Percentiles rank a stretch among this genome's conserved stretches.
These are phyloP conservation scores for Danio rerio DNA, from an alignment of 2,113 vertebrate genomes.

Conservation along the genomic window DNA sequence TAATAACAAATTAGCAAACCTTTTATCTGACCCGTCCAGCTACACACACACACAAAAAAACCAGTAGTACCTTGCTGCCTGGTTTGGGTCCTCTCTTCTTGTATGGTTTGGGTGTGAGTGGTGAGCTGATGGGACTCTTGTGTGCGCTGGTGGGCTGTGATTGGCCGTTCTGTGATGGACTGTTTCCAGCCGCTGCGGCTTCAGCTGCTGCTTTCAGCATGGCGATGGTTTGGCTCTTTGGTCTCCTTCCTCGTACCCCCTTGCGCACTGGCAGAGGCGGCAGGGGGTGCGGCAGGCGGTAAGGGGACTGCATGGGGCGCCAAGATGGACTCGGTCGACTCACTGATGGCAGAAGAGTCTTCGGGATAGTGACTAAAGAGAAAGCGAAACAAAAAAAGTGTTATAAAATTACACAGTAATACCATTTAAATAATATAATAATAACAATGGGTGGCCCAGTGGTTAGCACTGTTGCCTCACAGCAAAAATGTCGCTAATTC, in stretches of 20 bases:
- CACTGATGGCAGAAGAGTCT: constrained; percentile 78
- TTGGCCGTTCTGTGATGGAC: constrained; percentile 78
- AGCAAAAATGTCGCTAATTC: too few relatives aligned
- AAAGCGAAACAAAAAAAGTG: constrained; percentile 39
- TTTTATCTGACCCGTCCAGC: neutral
- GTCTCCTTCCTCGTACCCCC: constrained; percentile 81
- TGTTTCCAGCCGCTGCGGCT: constrained; percentile 65
- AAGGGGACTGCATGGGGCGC: constrained; percentile 87
- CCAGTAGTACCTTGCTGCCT: constrained; percentile 84
- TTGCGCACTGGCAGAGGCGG: constrained; percentile 83
- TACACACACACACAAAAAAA: neutral
- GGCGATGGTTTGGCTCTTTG: constrained; percentile 82
- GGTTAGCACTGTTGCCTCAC: too few relatives aligned
- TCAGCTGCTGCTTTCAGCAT: constrained; percentile 79
- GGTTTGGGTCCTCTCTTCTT: constrained; percentile 87
- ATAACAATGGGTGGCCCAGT: neutral
- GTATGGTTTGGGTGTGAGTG: constrained; percentile 78
- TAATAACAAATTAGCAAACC: neutral
- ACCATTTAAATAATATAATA: neutral
- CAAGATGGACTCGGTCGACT: constrained; percentile 79
- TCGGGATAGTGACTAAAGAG: constrained; percentile 82
- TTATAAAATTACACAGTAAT: neutral
- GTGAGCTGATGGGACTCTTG: constrained; percentile 73
- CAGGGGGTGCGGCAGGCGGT: constrained; percentile 81
- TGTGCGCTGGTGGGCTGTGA: constrained; percentile 70